Percentiles rank a stretch among this genome's conserved stretches.
Conservation (phyloP, 2,888 invertebrate genomes). For the Ephialtes manifestator region DNA sequence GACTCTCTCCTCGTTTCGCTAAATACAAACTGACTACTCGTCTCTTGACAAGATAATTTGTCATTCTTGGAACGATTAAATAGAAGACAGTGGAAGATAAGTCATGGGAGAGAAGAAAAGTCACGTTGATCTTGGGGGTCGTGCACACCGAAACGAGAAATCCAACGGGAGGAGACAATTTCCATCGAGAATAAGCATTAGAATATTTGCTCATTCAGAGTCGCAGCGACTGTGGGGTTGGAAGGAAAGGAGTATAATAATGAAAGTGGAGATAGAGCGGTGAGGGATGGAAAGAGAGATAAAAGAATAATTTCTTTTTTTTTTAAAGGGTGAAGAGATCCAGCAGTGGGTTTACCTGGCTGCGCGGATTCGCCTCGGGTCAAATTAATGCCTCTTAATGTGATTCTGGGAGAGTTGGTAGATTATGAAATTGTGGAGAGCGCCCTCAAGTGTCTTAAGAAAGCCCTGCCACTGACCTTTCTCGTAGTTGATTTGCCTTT, state of each 20-base stretch:
- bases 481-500: conserved; percentile 97
- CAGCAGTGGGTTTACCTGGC: conserved; percentile 26
- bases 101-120: conserved; percentile 5
- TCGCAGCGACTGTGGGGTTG: conserved; percentile 10
- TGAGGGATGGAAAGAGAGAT: conserved; percentile 24
- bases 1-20: conserved; percentile 40
- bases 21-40: conserved; percentile 22
- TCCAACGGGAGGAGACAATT: conserved; percentile 36
- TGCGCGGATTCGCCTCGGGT: conserved; percentile 27
- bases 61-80: conserved; percentile 56
- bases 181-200: conserved; percentile 25
- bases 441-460: conserved; percentile 85
- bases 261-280: conserved; percentile 33
- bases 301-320: conserved; percentile 19
- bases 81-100: conserved; percentile 21
- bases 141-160: conserved; percentile 38
- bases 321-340: conserved; percentile 32
- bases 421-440: conserved; percentile 86
- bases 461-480: conserved; percentile 92
- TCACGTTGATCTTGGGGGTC: conserved; percentile 23
- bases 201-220: conserved; percentile 15
- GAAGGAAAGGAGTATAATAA: conserved; percentile 34
- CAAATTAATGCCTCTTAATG: conserved; percentile 82
- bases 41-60: conserved; percentile 60
- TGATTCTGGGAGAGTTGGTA: conserved; percentile 84